Evolutionary conservation across 2,797 vertebrate species (phyloP).

Genomic region (Dermochelys coriacea): DNA sequence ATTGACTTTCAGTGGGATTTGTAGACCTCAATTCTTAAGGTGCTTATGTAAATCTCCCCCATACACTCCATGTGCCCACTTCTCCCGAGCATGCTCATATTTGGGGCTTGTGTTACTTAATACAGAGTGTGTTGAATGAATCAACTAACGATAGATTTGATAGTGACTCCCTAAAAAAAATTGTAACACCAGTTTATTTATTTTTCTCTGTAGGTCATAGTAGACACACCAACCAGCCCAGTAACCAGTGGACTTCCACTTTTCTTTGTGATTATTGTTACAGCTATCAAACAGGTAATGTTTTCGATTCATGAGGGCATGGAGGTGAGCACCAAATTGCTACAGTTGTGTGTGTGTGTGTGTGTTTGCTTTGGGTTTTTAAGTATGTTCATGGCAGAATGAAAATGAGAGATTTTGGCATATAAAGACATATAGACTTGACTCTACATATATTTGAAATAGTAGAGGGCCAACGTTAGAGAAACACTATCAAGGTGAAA

Average conservation of each 20-base stretch:
- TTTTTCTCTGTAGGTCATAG: slow-evolving; percentile 89
- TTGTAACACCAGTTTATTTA: not conserved
- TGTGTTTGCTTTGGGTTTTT: not conserved
- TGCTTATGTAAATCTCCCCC: not conserved
- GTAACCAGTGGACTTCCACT: slow-evolving; percentile 98
- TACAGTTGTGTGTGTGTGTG: not conserved
- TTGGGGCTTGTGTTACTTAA: not conserved
- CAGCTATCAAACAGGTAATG: slow-evolving; percentile 96
- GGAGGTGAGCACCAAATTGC: not conserved
- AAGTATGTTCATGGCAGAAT: not conserved
- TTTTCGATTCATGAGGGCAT: accelerated
- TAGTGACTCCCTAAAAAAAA: not conserved
- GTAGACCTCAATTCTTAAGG: not conserved
- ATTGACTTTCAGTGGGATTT: not conserved
- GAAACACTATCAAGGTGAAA: not conserved
- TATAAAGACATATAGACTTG: not conserved
- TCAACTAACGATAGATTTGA: not conserved
- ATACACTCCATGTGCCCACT: not conserved
- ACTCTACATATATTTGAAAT: not conserved
- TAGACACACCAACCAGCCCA: slow-evolving; percentile 99
- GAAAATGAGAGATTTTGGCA: accelerated
- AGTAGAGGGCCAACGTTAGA: not conserved
- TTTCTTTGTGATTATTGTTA: slow-evolving; percentile 99
- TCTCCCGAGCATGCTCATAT: not conserved
- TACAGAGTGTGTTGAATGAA: not conserved